Evolutionary conservation across 2,113 vertebrate species (phyloP), one percentile per base, ranked within the genome.

Genomic region (Antennarius striatus): DNA sequence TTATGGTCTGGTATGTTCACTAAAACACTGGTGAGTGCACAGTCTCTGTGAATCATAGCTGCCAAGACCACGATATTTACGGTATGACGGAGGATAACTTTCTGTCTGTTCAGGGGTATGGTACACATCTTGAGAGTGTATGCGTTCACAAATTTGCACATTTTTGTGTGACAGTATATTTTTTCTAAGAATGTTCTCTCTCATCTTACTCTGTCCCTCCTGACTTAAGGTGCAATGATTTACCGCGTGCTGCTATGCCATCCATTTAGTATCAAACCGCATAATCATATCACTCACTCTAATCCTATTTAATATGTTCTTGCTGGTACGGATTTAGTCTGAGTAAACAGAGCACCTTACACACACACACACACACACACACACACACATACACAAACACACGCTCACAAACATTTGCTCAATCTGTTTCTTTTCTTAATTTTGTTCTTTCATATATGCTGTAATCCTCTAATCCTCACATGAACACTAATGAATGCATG

Each of bases 231-330:
- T 88, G 86, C 61, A 63, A 77, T 84, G 77, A 84, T 88, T 85
- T 87, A 85, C 81, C 84, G 80, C 73, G 75, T 80, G 80, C 86
- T 81, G 82, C 79, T 78, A 69, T 73, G 76, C 69, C 59, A 79
- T 84, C 69, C 59, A 79, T 84, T 88, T 77, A 85, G 83, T 86
- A 89, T 90, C 86, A 79, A 78, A 84, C 82, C 77, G 83, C 60
- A 82, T 84, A 86, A 88, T 90, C 85, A 85, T 85, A 88, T 81
- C 73, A 82, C 56, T 75, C 60, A 6, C 63, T 32, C 71, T 91
- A 91, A 91, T 91, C 89, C 85, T 52, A 69, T 84, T 88, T 89
- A 91, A 91, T 88, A 87, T 85, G 80, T 89, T 83, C 82, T 86
- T 89, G 84, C 88, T 89, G 84, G 71, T 83, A 72, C 75, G 85